These are phyloP conservation scores for Saturnia pavonia DNA, from an alignment of 2,888 invertebrate genomes.

Conservation along the genomic window DNA sequence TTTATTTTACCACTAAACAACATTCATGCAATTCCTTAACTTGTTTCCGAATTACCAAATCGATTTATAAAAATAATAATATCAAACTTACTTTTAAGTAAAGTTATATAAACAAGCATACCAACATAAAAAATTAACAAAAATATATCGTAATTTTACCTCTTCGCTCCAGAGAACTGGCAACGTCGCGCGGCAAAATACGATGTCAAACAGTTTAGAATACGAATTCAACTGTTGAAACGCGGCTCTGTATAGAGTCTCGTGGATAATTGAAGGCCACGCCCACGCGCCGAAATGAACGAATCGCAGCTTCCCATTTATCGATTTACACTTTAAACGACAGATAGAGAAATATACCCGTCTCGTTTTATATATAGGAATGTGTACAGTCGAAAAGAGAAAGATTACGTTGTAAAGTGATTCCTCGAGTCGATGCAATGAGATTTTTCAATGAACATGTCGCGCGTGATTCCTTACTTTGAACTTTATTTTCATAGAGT, in stretches of 20 bases:
- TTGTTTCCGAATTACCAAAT: not conserved
- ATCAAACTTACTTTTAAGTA: slow-evolving; percentile 8
- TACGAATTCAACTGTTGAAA: slow-evolving; percentile 77
- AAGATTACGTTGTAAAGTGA: not conserved
- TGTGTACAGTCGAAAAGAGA: not conserved
- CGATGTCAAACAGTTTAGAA: slow-evolving; percentile 65
- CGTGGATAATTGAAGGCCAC: slow-evolving; percentile 70
- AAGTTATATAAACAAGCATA: slow-evolving; percentile 11
- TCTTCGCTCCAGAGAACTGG: slow-evolving; percentile 65
- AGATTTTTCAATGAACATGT: not conserved
- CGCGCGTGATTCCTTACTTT: slow-evolving; percentile 15
- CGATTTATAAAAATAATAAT: not conserved
- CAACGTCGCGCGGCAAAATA: slow-evolving; percentile 65
- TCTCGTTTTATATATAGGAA: slow-evolving; percentile 38
- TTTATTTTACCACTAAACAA: not conserved
- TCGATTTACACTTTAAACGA: slow-evolving; percentile 26
- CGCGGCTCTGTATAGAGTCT: slow-evolving; percentile 60
- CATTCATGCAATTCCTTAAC: not conserved
- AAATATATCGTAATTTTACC: slow-evolving; percentile 57
- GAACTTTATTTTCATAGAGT: slow-evolving; percentile 7
- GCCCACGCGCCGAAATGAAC: slow-evolving; percentile 54
- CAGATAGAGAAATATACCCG: slow-evolving; percentile 25
- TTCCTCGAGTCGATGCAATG: not conserved
- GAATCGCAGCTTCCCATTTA: slow-evolving; percentile 50
- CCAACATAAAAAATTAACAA: slow-evolving; percentile 17